A percentile compares a stretch with the other conserved stretches of the same genome.
Conservation (phyloP, 2,113 vertebrate genomes). For the Cygnus atratus region DNA sequence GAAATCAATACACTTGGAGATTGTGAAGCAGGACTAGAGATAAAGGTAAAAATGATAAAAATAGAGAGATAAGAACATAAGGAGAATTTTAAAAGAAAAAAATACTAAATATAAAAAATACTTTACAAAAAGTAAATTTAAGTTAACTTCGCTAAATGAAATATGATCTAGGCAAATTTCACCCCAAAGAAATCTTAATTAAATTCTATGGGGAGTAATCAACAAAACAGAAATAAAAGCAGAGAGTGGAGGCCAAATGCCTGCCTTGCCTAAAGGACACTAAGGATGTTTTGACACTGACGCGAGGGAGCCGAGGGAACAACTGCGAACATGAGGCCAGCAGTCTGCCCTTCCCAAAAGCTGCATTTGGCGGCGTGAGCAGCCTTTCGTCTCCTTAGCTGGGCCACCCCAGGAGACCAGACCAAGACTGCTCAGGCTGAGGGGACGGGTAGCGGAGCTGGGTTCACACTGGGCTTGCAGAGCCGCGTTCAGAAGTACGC, state of each 20-base stretch:
- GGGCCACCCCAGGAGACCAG: not conserved
- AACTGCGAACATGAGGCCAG: accelerated
- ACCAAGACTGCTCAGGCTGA: accelerated
- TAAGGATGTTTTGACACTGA: not conserved
- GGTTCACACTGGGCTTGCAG: accelerated
- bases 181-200: not conserved
- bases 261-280: not conserved
- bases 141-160: not conserved
- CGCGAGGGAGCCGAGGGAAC: accelerated
- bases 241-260: not conserved
- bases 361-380: not conserved
- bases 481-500: not conserved
- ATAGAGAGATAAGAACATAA: not conserved
- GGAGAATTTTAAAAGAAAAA: not conserved
- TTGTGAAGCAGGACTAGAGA: not conserved
- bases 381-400: not conserved
- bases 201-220: not conserved
- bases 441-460: not conserved
- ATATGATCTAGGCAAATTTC: not conserved
- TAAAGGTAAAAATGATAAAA: not conserved
- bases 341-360: not conserved
- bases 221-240: not conserved
- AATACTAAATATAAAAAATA: not conserved
- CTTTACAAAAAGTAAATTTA: not conserved
- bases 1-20: not conserved